Evolutionary conservation across 37 sponge, comb jelly and placozoan species (phyloP).

Genomic region (Corticium candelabrum): DNA sequence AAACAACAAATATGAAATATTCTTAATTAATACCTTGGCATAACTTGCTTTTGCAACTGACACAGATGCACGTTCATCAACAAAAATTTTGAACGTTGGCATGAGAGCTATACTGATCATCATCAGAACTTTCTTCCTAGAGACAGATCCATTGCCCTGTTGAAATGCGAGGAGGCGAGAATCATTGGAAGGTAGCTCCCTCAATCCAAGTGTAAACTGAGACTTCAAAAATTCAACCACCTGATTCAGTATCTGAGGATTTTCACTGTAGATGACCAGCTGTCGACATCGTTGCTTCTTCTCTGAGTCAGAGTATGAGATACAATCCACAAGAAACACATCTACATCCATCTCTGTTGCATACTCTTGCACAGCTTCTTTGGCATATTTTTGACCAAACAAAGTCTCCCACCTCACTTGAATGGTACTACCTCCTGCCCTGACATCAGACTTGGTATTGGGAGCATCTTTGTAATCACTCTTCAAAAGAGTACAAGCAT

Average conservation of each 20-base stretch:
- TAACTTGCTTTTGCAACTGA: neutral
- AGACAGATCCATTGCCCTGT: neutral
- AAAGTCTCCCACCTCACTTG: neutral
- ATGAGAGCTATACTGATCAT: neutral
- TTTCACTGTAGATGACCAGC: neutral
- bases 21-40: no score
- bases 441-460: neutral
- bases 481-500: neutral
- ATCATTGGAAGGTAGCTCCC: neutral
- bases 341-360: neutral
- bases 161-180: neutral
- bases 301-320: neutral
- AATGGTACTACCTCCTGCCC: neutral
- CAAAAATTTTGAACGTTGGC: neutral
- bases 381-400: neutral
- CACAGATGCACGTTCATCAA: neutral
- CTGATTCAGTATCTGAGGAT: neutral
- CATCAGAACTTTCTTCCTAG: neutral
- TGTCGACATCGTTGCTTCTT: neutral
- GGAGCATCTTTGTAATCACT: neutral
- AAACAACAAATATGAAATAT: no score
- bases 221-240: neutral
- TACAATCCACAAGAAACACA: neutral
- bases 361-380: neutral
- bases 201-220: neutral